Conservation (phyloP, 2,113 vertebrate species). For the Catharus minimus region DNA sequence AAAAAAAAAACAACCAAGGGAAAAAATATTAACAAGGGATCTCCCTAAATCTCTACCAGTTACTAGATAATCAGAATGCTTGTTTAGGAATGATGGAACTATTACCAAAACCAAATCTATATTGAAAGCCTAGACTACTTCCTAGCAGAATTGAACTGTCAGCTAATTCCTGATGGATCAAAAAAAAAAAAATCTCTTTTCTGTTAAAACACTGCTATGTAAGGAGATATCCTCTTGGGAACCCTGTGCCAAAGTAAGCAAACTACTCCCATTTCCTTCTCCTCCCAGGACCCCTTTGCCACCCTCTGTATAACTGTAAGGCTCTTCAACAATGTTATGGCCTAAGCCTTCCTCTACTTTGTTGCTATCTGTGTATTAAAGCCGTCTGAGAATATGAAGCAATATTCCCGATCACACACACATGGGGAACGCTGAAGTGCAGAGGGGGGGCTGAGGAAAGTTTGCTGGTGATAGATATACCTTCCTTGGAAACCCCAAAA, state of each 20-base stretch:
- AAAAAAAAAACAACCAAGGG: not conserved
- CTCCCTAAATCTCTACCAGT: not conserved
- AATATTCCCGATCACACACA: not conserved
- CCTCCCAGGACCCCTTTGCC: not conserved
- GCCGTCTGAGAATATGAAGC: not conserved
- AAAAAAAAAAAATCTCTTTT: not conserved
- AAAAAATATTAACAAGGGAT: not conserved
- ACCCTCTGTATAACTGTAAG: not conserved
- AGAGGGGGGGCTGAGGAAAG: not conserved
- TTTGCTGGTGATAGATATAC: not conserved
- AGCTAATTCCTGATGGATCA: not conserved
- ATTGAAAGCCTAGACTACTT: not conserved
- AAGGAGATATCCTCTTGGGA: not conserved
- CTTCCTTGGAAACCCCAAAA: not conserved
- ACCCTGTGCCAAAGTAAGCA: not conserved
- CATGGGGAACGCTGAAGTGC: not conserved
- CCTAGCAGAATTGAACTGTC: not conserved
- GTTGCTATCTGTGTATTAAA: not conserved
- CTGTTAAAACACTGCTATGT: not conserved
- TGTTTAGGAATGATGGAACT: not conserved
- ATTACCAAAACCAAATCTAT: constrained; percentile 6
- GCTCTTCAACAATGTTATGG: not conserved
- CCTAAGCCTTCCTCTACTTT: not conserved
- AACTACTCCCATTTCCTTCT: not conserved
- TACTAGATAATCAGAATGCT: not conserved